Evolutionary conservation across 2,888 invertebrate genomes (phyloP).

Genomic region (Abscondita cerata): DNA sequence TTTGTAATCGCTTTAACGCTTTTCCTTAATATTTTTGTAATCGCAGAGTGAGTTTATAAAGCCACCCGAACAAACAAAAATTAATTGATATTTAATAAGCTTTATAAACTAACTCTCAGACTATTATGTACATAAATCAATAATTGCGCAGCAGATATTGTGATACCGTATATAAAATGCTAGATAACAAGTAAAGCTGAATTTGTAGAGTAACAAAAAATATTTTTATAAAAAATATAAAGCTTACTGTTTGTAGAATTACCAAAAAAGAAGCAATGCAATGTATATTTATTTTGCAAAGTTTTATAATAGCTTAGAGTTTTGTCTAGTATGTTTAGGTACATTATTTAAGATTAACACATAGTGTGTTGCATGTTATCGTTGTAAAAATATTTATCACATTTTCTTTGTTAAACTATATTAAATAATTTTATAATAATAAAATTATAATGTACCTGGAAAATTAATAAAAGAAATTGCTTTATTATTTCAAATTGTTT

Average conservation of each 20-base stretch:
- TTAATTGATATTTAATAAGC: background rate
- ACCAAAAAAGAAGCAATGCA: background rate
- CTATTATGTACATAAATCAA: background rate
- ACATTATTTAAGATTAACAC: background rate
- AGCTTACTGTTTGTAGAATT: too few relatives aligned
- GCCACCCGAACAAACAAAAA: background rate
- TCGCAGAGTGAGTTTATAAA: conserved; percentile 3
- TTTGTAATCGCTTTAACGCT: conserved; percentile 9
- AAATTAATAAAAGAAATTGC: background rate
- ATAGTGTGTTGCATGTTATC: background rate
- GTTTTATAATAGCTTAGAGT: background rate
- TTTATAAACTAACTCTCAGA: conserved; percentile 5
- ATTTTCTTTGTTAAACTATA: conserved; percentile 8
- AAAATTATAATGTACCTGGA: conserved; percentile 1
- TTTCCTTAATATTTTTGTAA: background rate
- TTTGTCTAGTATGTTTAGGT: background rate
- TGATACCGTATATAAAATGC: conserved; percentile 3
- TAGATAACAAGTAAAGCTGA: background rate
- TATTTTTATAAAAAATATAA: conserved; percentile 3
- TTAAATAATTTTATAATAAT: conserved; percentile 8
- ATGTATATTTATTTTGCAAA: conserved; percentile 8
- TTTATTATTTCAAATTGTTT: background rate
- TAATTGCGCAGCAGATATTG: conserved; percentile 6
- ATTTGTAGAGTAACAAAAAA: conserved; percentile 4
- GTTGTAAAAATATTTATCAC: conserved; percentile 3